Evolutionary conservation across 1,140 invertebrate genomes (phyloP), one percentile per base, ranked within the genome.

Genomic region (Drosophila bipectinata): DNA sequence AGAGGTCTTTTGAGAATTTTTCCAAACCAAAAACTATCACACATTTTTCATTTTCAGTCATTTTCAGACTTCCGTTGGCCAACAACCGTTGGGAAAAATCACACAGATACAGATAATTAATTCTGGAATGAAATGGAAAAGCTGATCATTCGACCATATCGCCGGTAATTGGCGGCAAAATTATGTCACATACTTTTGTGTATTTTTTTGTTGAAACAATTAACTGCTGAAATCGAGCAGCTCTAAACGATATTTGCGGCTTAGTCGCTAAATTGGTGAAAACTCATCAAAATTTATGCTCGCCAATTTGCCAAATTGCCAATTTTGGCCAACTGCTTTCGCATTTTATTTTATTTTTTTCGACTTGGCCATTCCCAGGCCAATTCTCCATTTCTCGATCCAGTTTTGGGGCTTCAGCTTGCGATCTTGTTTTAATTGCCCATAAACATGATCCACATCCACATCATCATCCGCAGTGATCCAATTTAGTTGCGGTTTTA

Each of bases 91-190:
- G 15, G n/a, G 18, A 26, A 75, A 66, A 80, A 71, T 84, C 80
- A 79, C 82, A 75, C 68, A 21, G 79, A 55, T 79, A 18, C 18
- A 78, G 79, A 55, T 79, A 87, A 87, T 88, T 88, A 83, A 87
- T 88, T 87, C 15, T 41, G 24, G 21, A 72, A 30, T 69, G 44
- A 21, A 54, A 28, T 28, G 45, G 26, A 75, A 59, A 37, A 37
- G 10, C 34, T 75, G 60, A 37, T 59, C 81, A 80, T 45, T 74
- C 34, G 56, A 58, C 48, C 78, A 32, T 18, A 49, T 55, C 48
- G 30, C 8, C 41, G 37, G 37, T n/a, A 49, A 63, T 58, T 56
- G 63, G 48, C 9, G 7, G 10, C 9, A 10, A 69, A 75, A 87
- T 79, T 87, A 88, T 87, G 83, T 88, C 83, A 83, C 79, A 67